Evolutionary conservation across 1,140 invertebrate species (phyloP).

Genomic region (Leptonema lineaticorne): DNA sequence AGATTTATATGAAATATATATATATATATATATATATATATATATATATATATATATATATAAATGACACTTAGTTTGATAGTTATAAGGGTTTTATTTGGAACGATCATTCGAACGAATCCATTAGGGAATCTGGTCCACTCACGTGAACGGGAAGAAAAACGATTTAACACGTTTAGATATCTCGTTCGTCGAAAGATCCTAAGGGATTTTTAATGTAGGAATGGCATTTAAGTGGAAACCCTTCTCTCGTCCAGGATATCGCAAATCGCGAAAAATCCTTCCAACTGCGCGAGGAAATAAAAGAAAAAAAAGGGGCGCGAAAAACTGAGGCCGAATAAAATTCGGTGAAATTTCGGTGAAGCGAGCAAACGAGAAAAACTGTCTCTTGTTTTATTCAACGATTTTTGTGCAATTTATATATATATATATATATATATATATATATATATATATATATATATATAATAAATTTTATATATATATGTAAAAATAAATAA

Average conservation of each 20-base stretch:
- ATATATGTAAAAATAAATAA: too few species aligned
- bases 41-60: neutral
- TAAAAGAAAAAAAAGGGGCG: constrained; percentile 1
- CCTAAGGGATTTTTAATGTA: constrained; percentile 27
- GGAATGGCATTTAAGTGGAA: constrained; percentile 19
- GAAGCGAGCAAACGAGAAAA: neutral
- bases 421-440: too few species aligned
- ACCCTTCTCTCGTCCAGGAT: constrained; percentile 17
- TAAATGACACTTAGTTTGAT: too few species aligned
- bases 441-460: too few species aligned
- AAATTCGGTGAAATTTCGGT: neutral
- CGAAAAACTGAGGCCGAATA: neutral
- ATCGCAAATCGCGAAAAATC: too few species aligned
- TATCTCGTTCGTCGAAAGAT: constrained; percentile 7
- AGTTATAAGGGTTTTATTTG: neutral
- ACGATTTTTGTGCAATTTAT: too few species aligned
- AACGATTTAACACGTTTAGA: constrained; percentile 11
- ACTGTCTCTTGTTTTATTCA: neutral
- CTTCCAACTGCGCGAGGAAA: too few species aligned
- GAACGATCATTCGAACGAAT: constrained; percentile 7
- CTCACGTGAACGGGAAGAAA: neutral
- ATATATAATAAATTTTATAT: too few species aligned
- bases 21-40: neutral
- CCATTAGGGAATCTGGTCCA: constrained; percentile 13
- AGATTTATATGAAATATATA: neutral